Base-by-base conservation (phyloP, 1,140 invertebrate species). In the Ooceraea biroi region DNA sequence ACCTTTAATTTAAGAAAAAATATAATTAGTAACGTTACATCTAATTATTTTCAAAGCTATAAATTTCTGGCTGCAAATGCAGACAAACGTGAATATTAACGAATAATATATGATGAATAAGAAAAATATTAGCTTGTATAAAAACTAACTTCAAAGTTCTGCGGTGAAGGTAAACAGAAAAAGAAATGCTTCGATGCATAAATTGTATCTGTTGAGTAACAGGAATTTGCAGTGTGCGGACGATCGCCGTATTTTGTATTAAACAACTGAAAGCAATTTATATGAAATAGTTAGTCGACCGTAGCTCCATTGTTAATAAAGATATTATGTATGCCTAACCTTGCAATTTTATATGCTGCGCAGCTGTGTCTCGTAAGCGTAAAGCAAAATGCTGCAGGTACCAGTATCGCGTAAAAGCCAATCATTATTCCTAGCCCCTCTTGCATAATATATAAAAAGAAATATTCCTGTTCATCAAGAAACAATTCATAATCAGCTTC, bases 381-480 rank as follows among this genome's bases (percentile, higher is more conserved):
- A 36, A 84, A 73, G 44, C n/a, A n/a, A n/a, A 87, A 82, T 4
- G 66, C 30, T 50, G 85, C 88, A n/a, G 85, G 80, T 72, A 60
- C 84, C 71, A n/a, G n/a, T 12, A 87, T 68, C 3, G 85, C 25
- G 0, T 58, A 63, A 8, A 89, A 0, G 11, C 69, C 69, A 11
- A 72, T 11, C 17, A 44, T 3, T 4, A 19, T 0, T 30, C n/a
- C n/a, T 19, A 52, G 1, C 1, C 2, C 36, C 7, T 36, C 7
- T 14, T 11, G 4, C 3, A 14, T 14, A 1, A 48, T 4, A 0
- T 50, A 4, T 7, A 27, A 14, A 19, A 52, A 5, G 92, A 92
- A 63, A 30, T 63, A 46, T 12, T 76, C 10, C 0, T 27, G 5
- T 22, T 11, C 19, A 50, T 76, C 58, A 3, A 76, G 0, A 19